Percentiles rank a stretch among this genome's conserved stretches.
Evolutionary conservation across 1,140 invertebrate genomes (phyloP).

Genomic region (Dendroctonus ponderosae): DNA sequence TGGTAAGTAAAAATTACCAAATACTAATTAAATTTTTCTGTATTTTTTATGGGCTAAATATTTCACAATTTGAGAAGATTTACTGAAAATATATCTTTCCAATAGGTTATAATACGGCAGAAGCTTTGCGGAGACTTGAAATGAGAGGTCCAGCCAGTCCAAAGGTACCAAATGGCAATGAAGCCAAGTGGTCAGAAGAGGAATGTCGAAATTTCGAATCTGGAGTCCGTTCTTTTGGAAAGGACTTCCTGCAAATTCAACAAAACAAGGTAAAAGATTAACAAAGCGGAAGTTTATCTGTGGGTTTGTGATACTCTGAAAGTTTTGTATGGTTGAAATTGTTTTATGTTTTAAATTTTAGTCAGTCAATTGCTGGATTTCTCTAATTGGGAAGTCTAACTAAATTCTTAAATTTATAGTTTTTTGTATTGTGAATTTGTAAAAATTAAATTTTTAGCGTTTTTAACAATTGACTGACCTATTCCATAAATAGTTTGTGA

Average conservation of each 20-base stretch:
- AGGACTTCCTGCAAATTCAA: conserved; percentile 94
- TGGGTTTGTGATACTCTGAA: too few species aligned
- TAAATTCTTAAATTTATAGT: too few species aligned
- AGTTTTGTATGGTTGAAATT: too few species aligned
- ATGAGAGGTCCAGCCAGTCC: conserved; percentile 72
- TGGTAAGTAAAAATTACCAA: conserved; percentile 49
- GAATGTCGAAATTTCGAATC: conserved; percentile 97
- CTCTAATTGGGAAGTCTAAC: too few species aligned
- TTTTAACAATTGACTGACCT: too few species aligned
- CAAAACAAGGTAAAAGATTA: conserved; percentile 76
- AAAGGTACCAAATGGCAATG: conserved; percentile 64
- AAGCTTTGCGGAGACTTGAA: conserved; percentile 82
- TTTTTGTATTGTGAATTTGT: too few species aligned
- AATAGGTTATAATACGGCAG: conserved; percentile 81
- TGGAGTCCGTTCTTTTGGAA: conserved; percentile 88
- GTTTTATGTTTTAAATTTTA: too few species aligned
- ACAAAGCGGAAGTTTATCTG: neutral
- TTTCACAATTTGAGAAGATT: neutral
- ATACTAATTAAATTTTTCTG: neutral
- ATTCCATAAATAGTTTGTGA: too few species aligned
- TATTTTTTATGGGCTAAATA: neutral
- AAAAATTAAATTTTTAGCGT: too few species aligned
- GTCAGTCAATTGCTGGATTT: too few species aligned
- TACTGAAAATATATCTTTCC: conserved; percentile 3
- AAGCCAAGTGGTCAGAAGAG: conserved; percentile 88